Evolutionary conservation across 2,113 vertebrate species (phyloP), one percentile per base, ranked within the genome.

Genomic region (Lichenostomus cassidix): DNA sequence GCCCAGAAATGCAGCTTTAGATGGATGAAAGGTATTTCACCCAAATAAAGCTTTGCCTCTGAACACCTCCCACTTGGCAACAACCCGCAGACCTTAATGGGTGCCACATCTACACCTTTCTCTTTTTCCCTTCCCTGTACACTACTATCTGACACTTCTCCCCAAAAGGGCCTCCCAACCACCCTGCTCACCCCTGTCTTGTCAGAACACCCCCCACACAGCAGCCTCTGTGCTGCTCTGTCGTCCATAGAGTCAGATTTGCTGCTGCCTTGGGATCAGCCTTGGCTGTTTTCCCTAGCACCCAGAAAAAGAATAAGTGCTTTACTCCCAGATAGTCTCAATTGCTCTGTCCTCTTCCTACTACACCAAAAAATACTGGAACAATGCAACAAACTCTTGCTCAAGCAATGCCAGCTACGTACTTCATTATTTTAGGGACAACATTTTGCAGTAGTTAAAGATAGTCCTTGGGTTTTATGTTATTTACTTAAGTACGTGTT

Each of bases 181-280:
- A 21, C 16, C 4, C 44, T 41, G 29, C 64, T 78, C 59, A 53
- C 10, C 49, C 65, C 20, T 27, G 17, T 27, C 69, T 16, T 25
- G 29, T 41, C 74, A 52, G 69, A 85, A 22, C 27, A 56, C 11
- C 0, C 1, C 4, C 4, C 35, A 15, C 42, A 24, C 0, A 0
- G 39, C 64, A 74, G 59, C 37, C 41, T 52, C 50, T 46, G 47
- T 25, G 2, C 17, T 35, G 16, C 31, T 46, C 37, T 8, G 22
- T 5, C 47, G 53, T 2, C 60, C 8, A 0, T 3, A 13, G 11
- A 37, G 42, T 9, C 41, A 31, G 47, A 41, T 65, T 65, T 81
- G 75, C 41, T n/a, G 1, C 31, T 35, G 50, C 55, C 80, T 33
- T 62, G 16, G 65, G 65, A 47, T 7, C 87, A 81, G 28, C 18